phyloP scores from a whole-genome alignment of 2,888 invertebrate genomes.

The Drosophila borborema region DNA sequence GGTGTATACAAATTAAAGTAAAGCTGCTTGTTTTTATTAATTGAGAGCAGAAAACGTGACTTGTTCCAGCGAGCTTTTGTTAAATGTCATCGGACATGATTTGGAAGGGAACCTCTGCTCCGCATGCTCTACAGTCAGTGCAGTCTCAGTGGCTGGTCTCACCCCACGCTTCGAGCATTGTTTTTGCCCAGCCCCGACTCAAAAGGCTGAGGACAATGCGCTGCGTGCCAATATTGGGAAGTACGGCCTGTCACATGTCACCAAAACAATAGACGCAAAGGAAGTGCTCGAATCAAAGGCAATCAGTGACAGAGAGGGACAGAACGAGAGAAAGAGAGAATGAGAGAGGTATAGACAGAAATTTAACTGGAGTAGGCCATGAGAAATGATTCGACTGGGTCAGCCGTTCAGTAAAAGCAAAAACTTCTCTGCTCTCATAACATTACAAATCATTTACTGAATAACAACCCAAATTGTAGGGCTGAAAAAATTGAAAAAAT shows the following conservation, averaged over 20 bases:
- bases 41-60: slow-evolving; percentile 58
- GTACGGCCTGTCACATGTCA: slow-evolving; percentile 75
- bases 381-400: slow-evolving; percentile 6
- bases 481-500: neutral
- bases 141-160: slow-evolving; percentile 2
- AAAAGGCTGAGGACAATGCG: slow-evolving; percentile 44
- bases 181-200: slow-evolving; percentile 43
- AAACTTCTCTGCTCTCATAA: neutral
- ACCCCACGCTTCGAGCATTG: slow-evolving; percentile 29
- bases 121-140: slow-evolving; percentile 4
- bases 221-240: slow-evolving; percentile 64
- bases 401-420: neutral
- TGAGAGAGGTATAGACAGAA: neutral
- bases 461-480: slow-evolving; percentile 9
- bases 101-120: slow-evolving; percentile 17
- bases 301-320: slow-evolving; percentile 15
- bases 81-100: slow-evolving; percentile 57
- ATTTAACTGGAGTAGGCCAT: slow-evolving; percentile 30
- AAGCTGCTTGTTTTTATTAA: slow-evolving; percentile 52
- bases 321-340: neutral
- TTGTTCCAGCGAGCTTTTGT: slow-evolving; percentile 58
- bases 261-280: slow-evolving; percentile 49
- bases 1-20: neutral
- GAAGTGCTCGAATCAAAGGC: slow-evolving; percentile 58
- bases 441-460: neutral